Base-by-base conservation (phyloP, 2,888 invertebrate genomes). In the Dryobotodes eremita region DNA sequence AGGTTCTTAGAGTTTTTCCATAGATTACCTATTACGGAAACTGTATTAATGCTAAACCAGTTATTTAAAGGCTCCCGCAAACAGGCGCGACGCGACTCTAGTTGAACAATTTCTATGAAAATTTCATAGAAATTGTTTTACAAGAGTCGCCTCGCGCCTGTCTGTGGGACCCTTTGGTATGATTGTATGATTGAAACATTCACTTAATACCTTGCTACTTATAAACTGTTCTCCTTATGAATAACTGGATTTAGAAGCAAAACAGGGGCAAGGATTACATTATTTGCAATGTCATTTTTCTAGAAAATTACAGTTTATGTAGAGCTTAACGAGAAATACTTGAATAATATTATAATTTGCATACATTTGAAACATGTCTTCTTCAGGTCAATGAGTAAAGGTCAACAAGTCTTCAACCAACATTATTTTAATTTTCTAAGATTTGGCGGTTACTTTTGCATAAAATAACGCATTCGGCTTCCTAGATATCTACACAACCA, bases 321-420 rank as follows among this genome's bases (percentile, higher is more conserved):
- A 23, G n/a, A 68, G 7, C 23, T 31, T 50, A 46, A 61, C 61
- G 3, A 66, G 70, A 55, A 23, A n/a, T 36, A 59, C 53, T 48
- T 53, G 79, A 75, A 69, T 82, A 69, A 64, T 69, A 82, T 57
- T 23, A 55, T 26, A 50, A 61, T 84, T 79, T 73, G 65, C 65
- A 84, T 78, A 78, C 42, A 73, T 73, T 69, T 57, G 0, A 48
- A 70, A 80, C 64, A 15, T 46, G 57, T 61, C 59, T n/a, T 79
- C 70, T 71, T 73, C 79, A 53, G 70, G 61, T 84, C 70, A 82
- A 66, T 57, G 55, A 71, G 65, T 53, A 50, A 73, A 83, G 73
- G 79, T 23, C 57, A 36, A 70, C 55, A 15, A 20, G 46, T 36
- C n/a, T 53, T 8, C 31, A n/a, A 31, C 15, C 23, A 70, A 4